These are phyloP conservation scores for Pempheris klunzingeri DNA, from an alignment of 2,797 vertebrate species.

Conservation along the genomic window DNA sequence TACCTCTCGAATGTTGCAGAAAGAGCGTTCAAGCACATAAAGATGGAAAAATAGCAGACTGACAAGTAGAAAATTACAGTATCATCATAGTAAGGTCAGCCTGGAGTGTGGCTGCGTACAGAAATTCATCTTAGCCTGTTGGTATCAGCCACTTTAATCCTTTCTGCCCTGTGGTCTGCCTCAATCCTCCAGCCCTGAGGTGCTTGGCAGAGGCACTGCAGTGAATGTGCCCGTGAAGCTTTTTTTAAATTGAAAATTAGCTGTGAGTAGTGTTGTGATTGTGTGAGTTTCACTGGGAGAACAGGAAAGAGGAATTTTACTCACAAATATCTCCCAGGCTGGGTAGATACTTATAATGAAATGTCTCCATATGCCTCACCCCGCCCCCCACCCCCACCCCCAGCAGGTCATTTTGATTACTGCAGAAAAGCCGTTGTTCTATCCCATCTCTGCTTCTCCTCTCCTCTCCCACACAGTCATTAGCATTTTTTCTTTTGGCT, in stretches of 20 bases:
- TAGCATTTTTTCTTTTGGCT: slow-evolving; percentile 78
- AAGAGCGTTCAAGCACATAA: slow-evolving; percentile 22
- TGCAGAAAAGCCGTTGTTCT: slow-evolving; percentile 58
- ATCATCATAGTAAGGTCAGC: slow-evolving; percentile 22
- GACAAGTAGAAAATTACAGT: slow-evolving; percentile 23
- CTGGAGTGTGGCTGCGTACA: background rate
- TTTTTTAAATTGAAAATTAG: slow-evolving; percentile 61
- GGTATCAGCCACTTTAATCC: slow-evolving; percentile 21
- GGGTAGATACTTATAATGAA: slow-evolving; percentile 47
- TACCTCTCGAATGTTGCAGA: slow-evolving; percentile 19
- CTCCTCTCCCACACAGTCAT: slow-evolving; percentile 76
- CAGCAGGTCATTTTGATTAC: slow-evolving; percentile 73
- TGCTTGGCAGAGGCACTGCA: slow-evolving; percentile 55
- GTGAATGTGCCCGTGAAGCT: slow-evolving; percentile 47
- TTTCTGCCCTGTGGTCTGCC: slow-evolving; percentile 25
- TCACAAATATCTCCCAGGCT: slow-evolving; percentile 44
- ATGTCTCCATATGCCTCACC: slow-evolving; percentile 48
- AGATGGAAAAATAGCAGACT: slow-evolving; percentile 13
- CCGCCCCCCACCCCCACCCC: background rate
- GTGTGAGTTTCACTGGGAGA: slow-evolving; percentile 32
- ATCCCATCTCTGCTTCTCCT: slow-evolving; percentile 35
- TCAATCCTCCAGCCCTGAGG: slow-evolving; percentile 30
- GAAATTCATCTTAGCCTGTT: background rate
- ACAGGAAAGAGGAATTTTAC: slow-evolving; percentile 12
- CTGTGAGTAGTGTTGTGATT: slow-evolving; percentile 23